These are phyloP conservation scores for Bedellia somnulentella DNA, from an alignment of 2,888 invertebrate species.

Conservation along the genomic window DNA sequence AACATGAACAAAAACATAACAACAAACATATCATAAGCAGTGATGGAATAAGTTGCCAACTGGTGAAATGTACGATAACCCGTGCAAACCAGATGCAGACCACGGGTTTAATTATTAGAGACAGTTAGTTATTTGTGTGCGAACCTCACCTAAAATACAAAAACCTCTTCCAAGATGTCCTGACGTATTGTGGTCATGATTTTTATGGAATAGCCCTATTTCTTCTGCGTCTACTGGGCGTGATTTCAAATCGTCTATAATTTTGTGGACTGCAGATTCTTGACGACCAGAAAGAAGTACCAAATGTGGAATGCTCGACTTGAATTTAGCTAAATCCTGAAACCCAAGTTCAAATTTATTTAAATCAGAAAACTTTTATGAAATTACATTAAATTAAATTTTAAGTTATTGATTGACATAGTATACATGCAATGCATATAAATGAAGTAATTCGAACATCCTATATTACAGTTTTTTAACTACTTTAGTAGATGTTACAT, in stretches of 20 bases:
- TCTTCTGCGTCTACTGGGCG: conserved; percentile 34
- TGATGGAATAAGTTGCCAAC: no score
- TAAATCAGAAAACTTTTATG: background rate
- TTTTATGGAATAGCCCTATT: conserved; percentile 28
- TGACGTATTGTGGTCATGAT: conserved; percentile 21
- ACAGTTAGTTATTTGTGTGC: background rate
- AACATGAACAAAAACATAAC: background rate
- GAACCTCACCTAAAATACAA: conserved; percentile 23
- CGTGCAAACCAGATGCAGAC: background rate
- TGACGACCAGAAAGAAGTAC: conserved; percentile 29
- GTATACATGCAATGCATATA: no score
- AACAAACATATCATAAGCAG: background rate
- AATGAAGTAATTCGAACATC: no score
- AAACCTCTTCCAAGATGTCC: conserved; percentile 40
- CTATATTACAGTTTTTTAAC: background rate
- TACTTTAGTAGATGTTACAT: no score
- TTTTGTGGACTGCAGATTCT: conserved; percentile 19
- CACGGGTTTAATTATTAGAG: background rate
- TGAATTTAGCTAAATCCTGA: conserved; percentile 24
- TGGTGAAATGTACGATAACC: no score
- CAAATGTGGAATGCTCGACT: conserved; percentile 24
- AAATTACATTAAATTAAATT: no score
- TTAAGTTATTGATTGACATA: background rate
- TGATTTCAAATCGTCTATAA: conserved; percentile 24
- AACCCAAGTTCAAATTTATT: conserved; percentile 5